A percentile compares a stretch with the other conserved stretches of the same genome.
Conservation (phyloP, 2,113 vertebrate species). For the Varanus salvator region DNA sequence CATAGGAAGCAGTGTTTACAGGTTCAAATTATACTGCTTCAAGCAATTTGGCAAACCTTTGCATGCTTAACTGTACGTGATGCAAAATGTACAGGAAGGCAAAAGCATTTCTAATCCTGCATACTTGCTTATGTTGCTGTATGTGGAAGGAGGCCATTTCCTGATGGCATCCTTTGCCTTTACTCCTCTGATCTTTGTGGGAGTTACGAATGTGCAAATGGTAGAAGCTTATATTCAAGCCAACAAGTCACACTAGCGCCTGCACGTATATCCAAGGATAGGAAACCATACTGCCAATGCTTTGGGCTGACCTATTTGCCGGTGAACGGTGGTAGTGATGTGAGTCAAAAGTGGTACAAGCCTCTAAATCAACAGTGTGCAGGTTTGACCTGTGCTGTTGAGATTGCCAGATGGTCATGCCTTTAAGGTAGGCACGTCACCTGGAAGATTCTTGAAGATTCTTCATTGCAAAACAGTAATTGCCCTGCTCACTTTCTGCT, state of each 20-base stretch:
- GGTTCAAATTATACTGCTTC: not conserved
- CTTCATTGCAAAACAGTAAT: constrained; percentile 47
- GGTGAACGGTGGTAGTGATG: not conserved
- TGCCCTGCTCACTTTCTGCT: constrained; percentile 60
- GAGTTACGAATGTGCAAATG: not conserved
- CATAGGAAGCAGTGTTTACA: not conserved
- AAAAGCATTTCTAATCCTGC: not conserved
- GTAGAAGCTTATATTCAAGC: not conserved
- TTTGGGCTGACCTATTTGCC: not conserved
- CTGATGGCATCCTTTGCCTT: not conserved
- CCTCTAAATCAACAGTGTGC: not conserved
- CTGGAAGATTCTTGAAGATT: not conserved
- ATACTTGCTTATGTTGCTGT: not conserved
- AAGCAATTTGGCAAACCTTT: not conserved
- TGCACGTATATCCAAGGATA: not conserved
- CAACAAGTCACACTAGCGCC: not conserved
- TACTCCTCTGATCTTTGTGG: not conserved
- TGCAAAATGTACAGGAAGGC: not conserved
- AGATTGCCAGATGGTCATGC: not conserved
- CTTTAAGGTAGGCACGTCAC: not conserved
- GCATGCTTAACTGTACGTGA: not conserved
- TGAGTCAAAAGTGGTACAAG: not conserved
- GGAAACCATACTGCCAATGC: constrained; percentile 10
- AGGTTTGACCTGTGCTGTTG: not conserved
- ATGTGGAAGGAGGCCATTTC: not conserved